These are phyloP conservation scores for Gobius niger DNA, from an alignment of 2,113 vertebrate genomes.

Conservation along the genomic window DNA sequence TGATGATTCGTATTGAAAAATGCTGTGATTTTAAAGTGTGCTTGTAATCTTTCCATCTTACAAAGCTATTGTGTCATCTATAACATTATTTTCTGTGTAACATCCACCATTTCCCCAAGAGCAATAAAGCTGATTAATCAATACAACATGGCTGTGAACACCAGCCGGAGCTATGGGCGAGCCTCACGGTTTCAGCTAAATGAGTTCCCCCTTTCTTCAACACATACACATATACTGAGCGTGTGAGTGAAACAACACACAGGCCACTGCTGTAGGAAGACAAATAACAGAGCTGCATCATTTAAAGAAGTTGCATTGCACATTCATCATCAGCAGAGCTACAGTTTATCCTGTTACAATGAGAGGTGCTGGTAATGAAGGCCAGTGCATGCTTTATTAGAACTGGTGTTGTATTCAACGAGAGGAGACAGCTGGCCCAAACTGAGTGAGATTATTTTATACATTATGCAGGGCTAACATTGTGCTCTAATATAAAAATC, in stretches of 20 bases:
- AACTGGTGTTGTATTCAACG: slow-evolving; percentile 1
- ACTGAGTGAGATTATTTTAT: not conserved
- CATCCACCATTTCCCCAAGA: slow-evolving; percentile 33
- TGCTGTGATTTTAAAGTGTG: slow-evolving; percentile 11
- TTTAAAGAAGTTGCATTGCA: slow-evolving; percentile 32
- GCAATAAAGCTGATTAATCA: slow-evolving; percentile 49
- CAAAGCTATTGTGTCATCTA: slow-evolving; percentile 28
- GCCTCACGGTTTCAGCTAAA: slow-evolving; percentile 36
- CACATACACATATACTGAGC: not conserved
- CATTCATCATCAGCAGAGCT: slow-evolving; percentile 51
- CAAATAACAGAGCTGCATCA: slow-evolving; percentile 41
- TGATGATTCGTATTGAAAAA: slow-evolving; percentile 20
- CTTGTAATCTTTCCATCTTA: slow-evolving; percentile 23
- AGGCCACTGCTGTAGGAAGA: slow-evolving; percentile 28
- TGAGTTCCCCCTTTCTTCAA: slow-evolving; percentile 19
- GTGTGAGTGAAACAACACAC: slow-evolving; percentile 23
- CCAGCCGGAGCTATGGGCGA: slow-evolving; percentile 30
- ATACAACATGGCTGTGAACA: slow-evolving; percentile 43
- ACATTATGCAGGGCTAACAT: slow-evolving; percentile 10
- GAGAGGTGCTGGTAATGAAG: slow-evolving; percentile 24
- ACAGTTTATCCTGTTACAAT: slow-evolving; percentile 34
- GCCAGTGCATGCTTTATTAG: slow-evolving; percentile 16
- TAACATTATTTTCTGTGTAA: slow-evolving; percentile 18
- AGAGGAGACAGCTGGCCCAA: not conserved
- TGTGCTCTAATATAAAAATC: slow-evolving; percentile 2